Evolutionary conservation across 2,888 invertebrate genomes (phyloP), one percentile per base, ranked within the genome.

Genomic region (Cylindroiulus punctatus): DNA sequence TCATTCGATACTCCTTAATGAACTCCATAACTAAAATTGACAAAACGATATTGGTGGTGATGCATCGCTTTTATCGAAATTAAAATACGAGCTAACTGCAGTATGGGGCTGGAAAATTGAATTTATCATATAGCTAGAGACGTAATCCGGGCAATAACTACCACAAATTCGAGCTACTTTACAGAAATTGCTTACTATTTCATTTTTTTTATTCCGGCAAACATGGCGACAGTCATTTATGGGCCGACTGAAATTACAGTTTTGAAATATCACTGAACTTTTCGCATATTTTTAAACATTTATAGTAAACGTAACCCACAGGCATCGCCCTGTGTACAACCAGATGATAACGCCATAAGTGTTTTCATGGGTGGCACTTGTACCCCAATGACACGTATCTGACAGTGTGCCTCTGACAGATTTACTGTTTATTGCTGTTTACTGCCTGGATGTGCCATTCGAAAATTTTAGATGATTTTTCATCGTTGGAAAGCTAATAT

Each of bases 361-460:
- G 65, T 22, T 7, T 65, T 65, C 26, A 26, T 65, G 22, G 65
- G 26, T 65, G 65, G 65, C 65, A 65, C 65, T 36, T 36, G 65
- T 65, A 26, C 26, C 65, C 22, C 65, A 26, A 65, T 65, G 65
- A 65, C 22, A 65, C 22, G 65, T 26, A 65, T 65, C 57, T 5
- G 10, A 65, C 22, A 65, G 65, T 65, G 65, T 65, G 22, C 22
- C 7, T 7, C 26, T 65, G 65, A 65, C 65, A 65, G 65, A 65
- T 65, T 65, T 65, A 65, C 26, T 65, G 65, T 22, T 26, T 65
- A 65, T 26, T 26, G 65, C 65, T 65, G 65, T 65, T 65, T 65
- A 65, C 65, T 22, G 65, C 5, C 65, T 65, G 22, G 12, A 65
- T 65, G 65, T 65, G 65, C 22, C 65, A 22, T 65, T 65, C 12